Conservation (phyloP, 2,888 invertebrate species). For the Calameuta filiformis region DNA sequence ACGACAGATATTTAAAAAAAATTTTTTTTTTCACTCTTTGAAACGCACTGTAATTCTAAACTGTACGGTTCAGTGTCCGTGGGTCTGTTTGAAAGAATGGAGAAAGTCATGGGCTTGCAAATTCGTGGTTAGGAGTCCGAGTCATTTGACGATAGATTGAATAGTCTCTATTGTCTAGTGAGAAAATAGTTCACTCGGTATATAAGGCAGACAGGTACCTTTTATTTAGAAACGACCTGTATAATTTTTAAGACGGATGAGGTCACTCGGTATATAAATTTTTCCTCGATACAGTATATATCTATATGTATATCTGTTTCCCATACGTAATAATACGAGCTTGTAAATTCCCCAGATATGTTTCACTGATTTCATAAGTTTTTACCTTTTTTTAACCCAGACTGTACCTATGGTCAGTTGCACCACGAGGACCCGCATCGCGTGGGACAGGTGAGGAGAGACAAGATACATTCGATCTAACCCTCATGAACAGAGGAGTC, state of each 20-base stretch:
- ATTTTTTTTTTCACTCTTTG: neutral
- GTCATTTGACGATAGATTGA: neutral
- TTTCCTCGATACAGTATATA: neutral
- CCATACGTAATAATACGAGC: neutral
- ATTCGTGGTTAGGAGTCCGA: slow-evolving; percentile 24
- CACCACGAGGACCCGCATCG: slow-evolving; percentile 59
- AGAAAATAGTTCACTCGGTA: neutral
- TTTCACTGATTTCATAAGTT: neutral
- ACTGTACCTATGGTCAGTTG: slow-evolving; percentile 63
- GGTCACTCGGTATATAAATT: neutral
- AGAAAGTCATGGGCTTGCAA: slow-evolving; percentile 62
- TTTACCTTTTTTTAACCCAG: slow-evolving; percentile 9
- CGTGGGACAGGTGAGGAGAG: slow-evolving; percentile 63
- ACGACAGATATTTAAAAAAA: neutral
- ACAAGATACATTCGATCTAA: slow-evolving; percentile 65
- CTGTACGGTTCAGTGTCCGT: neutral
- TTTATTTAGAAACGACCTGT: neutral
- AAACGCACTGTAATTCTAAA: neutral
- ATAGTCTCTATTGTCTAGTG: neutral
- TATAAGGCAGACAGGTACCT: neutral
- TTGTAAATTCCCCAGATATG: neutral
- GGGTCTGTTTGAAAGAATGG: slow-evolving; percentile 20
- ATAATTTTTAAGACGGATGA: neutral
- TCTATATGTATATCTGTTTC: neutral
- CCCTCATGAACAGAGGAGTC: slow-evolving; percentile 56